Evolutionary conservation across 2,113 vertebrate genomes (phyloP).

Genomic region (Petroica traversi): DNA sequence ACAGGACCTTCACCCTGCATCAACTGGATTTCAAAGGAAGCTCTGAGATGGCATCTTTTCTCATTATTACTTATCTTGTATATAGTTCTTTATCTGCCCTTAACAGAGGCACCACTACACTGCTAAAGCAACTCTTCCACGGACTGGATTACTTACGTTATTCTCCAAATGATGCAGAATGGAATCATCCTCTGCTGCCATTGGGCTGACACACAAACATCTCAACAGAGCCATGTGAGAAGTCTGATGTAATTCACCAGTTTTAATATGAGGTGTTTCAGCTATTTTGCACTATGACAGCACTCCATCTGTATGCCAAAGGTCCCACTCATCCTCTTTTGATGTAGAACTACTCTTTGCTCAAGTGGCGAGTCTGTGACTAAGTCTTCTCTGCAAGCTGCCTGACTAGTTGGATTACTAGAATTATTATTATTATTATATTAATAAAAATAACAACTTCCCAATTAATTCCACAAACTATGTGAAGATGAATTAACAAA

Average conservation of each 20-base stretch:
- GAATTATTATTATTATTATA: neutral
- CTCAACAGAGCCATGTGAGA: neutral
- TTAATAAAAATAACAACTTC: neutral
- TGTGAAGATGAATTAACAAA: neutral
- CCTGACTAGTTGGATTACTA: neutral
- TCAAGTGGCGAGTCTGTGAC: neutral
- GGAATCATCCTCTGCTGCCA: neutral
- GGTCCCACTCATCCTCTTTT: neutral
- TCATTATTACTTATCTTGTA: neutral
- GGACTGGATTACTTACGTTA: fast-evolving
- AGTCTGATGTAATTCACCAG: neutral
- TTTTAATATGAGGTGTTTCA: neutral
- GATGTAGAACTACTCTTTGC: neutral
- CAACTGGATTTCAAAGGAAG: neutral
- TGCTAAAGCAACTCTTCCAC: neutral
- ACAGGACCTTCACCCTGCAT: neutral
- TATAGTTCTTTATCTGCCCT: neutral
- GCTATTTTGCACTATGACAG: neutral
- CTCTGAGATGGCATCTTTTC: neutral
- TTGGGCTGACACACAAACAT: neutral
- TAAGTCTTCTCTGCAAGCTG: neutral
- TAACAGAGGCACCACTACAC: neutral
- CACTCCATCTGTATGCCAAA: neutral
- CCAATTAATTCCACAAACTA: neutral
- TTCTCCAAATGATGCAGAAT: neutral